Conservation (phyloP, 2,797 vertebrate genomes). For the Myotis myotis region DNA sequence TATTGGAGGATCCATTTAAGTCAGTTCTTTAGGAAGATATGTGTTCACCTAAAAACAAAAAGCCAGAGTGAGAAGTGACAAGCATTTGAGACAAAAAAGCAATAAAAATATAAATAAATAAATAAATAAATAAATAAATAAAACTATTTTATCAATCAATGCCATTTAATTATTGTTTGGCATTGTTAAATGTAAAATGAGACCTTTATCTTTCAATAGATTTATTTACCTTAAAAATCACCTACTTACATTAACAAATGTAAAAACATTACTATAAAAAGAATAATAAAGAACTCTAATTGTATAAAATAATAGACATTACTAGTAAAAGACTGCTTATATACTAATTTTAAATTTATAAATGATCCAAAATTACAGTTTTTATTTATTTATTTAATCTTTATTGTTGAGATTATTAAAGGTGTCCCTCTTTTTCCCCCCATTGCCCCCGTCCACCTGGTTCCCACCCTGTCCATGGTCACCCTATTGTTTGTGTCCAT, state of each 20-base stretch:
- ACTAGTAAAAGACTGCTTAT: not conserved
- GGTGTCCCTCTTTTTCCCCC: no score
- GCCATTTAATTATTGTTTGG: not conserved
- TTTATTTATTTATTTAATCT: not conserved
- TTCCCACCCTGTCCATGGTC: no score
- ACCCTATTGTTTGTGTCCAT: no score
- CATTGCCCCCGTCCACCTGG: no score
- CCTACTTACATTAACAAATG: not conserved
- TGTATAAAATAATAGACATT: not conserved
- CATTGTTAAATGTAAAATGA: not conserved
- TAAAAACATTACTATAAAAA: no score
- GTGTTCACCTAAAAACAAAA: not conserved
- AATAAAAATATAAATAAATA: no score
- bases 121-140: no score
- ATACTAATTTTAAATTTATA: not conserved
- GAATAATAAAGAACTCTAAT: not conserved
- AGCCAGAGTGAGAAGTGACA: not conserved
- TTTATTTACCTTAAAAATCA: not conserved
- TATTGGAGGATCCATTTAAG: not conserved
- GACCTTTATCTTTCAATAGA: not conserved
- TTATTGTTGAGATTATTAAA: no score
- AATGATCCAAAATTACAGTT: not conserved
- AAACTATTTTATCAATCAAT: constrained; percentile 17
- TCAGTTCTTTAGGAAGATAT: not conserved
- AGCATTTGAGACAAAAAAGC: not conserved